phyloP scores from a whole-genome alignment of 2,113 vertebrate species.

The Rostratula benghalensis region DNA sequence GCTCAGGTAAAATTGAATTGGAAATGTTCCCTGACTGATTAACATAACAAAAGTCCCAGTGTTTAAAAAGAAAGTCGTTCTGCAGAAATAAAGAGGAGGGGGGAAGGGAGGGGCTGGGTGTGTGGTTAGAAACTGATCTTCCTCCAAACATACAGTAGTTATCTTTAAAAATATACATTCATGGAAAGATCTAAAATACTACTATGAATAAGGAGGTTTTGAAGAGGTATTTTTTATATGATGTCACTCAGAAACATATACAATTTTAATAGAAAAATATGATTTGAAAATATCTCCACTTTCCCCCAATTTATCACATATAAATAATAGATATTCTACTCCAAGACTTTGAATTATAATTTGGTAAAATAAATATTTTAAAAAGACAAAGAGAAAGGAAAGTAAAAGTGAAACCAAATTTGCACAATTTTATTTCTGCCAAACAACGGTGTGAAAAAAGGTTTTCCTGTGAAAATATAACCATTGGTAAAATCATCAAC shows the following conservation, averaged over 20 bases:
- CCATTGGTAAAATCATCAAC: neutral
- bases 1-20: slow-evolving; percentile 99
- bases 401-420: neutral
- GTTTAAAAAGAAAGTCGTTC: slow-evolving; percentile 92
- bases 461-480: neutral
- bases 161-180: slow-evolving; percentile 51
- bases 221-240: neutral
- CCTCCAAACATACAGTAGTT: slow-evolving; percentile 51
- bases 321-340: neutral
- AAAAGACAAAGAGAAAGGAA: neutral
- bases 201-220: neutral
- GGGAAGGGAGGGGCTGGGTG: neutral
- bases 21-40: slow-evolving; percentile 96
- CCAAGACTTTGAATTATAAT: neutral
- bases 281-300: neutral
- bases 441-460: neutral
- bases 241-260: neutral
- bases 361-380: neutral
- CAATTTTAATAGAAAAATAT: neutral
- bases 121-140: slow-evolving; percentile 78
- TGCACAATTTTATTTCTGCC: neutral
- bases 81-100: slow-evolving; percentile 79
- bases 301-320: neutral
- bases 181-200: slow-evolving; percentile 13
- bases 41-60: slow-evolving; percentile 97